Evolutionary conservation across 2,113 vertebrate species (phyloP), one percentile per base, ranked within the genome.

Genomic region (Aspiorhynchus laticeps): DNA sequence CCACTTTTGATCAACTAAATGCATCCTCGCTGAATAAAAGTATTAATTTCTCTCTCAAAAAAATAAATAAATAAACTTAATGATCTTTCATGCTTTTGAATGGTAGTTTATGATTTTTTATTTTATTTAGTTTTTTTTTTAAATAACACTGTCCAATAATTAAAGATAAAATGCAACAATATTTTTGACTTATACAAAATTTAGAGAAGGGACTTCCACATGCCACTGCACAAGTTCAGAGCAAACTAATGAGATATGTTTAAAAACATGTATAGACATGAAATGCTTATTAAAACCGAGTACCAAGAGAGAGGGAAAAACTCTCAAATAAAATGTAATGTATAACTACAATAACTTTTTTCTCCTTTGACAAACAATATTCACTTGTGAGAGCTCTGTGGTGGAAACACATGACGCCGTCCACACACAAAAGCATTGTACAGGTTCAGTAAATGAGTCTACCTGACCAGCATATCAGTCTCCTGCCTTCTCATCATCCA

Each of bases 401-500:
- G 4, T n/a, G n/a, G 38, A 31, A 65, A 80, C 80, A 74, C 51
- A 82, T 84, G 71, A 81, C 56, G 6, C 19, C 7, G 19, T 56
- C 51, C 53, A 59, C 19, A 59, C 19, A 17, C 38, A 43, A 65
- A 80, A 43, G 12, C 26, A 43, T 24, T 36, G 11, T 41, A 80
- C 76, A 65, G 56, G 9, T 56, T 86, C 76, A 21, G 61, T 87
- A 85, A 87, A 85, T 82, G 56, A 74, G 63, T 80, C 51, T 83
- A 87, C 79, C 75, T 69, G 74, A 53, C 41, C 67, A 85, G 59
- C 33, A 83, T 84, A 79, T 41, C 41, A 75, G 85, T 80, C 67
- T 77, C 69, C 77, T 48, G 69, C 67, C 53, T 87, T 81, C 85
- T 79, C 83, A 78, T 85, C 83, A 87, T 53, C 73, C 65, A n/a